Base-by-base conservation (phyloP, 2,113 vertebrate species). In the Cololabis saira region DNA sequence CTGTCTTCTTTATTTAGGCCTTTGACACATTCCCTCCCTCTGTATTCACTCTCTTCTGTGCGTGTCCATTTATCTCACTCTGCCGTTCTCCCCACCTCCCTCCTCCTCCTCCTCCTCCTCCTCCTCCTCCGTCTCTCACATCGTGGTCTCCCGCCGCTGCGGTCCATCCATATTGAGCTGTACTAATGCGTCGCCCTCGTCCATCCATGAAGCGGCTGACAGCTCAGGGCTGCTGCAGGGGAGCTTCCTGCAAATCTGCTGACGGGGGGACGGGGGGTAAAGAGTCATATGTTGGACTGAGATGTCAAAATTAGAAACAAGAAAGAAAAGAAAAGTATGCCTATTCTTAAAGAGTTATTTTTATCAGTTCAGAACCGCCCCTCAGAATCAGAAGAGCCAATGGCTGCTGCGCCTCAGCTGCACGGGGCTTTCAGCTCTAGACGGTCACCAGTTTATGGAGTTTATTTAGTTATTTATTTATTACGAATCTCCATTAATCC, bases 81-180 rank as follows among this genome's bases (percentile, higher is more conserved):
- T 42, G 67, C 73, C 74, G 76, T 48, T 72, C 62, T 37, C 27
- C 57, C 56, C 73, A 37, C 33, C 33, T 37, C 33, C 33, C 33
- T 11, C 10, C 33, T 37, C 33, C 33, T 9, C 24, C 24, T 60
- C 68, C 63, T 60, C 56, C 63, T 60, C 56, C 74, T 56, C 12
- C 33, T 58, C 47, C 45, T 52, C 27, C 61, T 49, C 52, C 0
- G 3, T 60, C 66, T 74, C 61, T 54, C 47, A 3, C 53, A 42
- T 62, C 82, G 85, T 74, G 76, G 83, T 82, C 76, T 80, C 66
- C 69, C 53, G 55, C 71, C 72, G 55, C 71, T 69, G 55, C 74
- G 79, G 74, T 81, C 71, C 21, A 59, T 84, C 61, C 68, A 55
- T 86, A 84, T 81, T 83, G 84, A 84, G 77, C 71, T 55, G 76